Evolutionary conservation across 1,140 invertebrate genomes (phyloP), one percentile per base, ranked within the genome.

Genomic region (Drosophila pruinosa): DNA sequence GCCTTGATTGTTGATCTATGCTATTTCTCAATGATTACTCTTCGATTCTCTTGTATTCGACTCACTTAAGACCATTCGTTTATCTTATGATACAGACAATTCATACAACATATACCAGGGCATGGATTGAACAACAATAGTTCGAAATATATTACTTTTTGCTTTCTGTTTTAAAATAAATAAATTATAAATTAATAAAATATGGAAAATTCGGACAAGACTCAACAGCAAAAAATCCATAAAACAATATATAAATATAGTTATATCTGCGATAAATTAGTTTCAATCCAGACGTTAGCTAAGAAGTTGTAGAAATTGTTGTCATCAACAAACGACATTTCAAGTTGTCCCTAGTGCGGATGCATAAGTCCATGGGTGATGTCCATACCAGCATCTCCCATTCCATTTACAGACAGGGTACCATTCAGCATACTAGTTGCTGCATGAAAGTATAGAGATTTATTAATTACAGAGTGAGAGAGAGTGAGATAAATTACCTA

Each of bases 381-480:
- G 78, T 96, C 95, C 92, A 96, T 94, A 10, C 95, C 93, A 36
- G 95, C 94, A 91, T 96, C 95, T 10, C 94, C 95, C 1, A 96
- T 92, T 21, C 95, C 95, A 88, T 96, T 96, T 1, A 96, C 94
- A 10, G 94, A 94, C 90, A 96, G 95, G 47, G 95, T 95, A 38
- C 95, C 95, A 90, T 96, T 96, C n/a, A 96, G 94, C 93, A 96
- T 95, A 80, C 95, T 95, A 21, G 95, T 94, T 59, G 95, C 95
- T 93, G 80, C 43, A 91, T 39, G 2, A 36, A 10, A 10, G 6
- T 50, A 59, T 21, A 34, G 6, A 22, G 6, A 5, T 56, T 63
- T 48, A 38, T 31, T 36, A 22, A 8, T 28, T 15, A 7, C 6
- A 15, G 26, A 31, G 7, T 12, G 3, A 39, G 14, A 6, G 28